Evolutionary conservation across 2,113 vertebrate species (phyloP), one percentile per base, ranked within the genome.

Genomic region (Corydoras maculifer): DNA sequence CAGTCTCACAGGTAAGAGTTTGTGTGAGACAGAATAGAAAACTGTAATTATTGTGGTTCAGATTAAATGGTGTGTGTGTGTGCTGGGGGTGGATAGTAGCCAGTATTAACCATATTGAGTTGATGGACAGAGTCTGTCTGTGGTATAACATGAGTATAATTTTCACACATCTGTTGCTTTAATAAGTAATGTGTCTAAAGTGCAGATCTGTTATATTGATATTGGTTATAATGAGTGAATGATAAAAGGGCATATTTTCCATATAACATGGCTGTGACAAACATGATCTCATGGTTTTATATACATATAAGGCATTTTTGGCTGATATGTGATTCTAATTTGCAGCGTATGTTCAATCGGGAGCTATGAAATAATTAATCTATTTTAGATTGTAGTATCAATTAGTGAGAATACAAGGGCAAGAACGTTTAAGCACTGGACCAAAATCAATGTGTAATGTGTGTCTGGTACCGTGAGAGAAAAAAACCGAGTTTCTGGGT

Each of bases 11-110:
- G 31, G 35, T 43, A 43, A 4, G 35, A 43, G 35, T 43, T 58
- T 78, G 61, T 75, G 64, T 69, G 68, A 66, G 62, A 31, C 62
- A 69, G 70, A 71, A 65, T 30, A 29, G 51, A 64, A 72, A 61
- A 65, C 69, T 72, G 69, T 69, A 61, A 71, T 78, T 78, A 78
- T 78, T 76, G 55, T 18, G 53, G 74, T 25, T 25, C 62, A 59
- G 62, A 68, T 74, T 68, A 74, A 55, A 62, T 74, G 6, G 7
- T 54, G 13, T 73, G 15, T 53, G 7, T 43, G 6, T 77, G 35
- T 43, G 35, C 66, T 25, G 18, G 18, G 25, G 55, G 35, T 43
- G 35, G 66, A 31, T 2, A 32, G 1, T 53, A 31, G 70, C 50
- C 51, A 48, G 14, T 31, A 31, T 15, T 73, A 64, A 48, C 49